Conservation (phyloP, 1,140 invertebrate species). For the Heterodera carotae region DNA sequence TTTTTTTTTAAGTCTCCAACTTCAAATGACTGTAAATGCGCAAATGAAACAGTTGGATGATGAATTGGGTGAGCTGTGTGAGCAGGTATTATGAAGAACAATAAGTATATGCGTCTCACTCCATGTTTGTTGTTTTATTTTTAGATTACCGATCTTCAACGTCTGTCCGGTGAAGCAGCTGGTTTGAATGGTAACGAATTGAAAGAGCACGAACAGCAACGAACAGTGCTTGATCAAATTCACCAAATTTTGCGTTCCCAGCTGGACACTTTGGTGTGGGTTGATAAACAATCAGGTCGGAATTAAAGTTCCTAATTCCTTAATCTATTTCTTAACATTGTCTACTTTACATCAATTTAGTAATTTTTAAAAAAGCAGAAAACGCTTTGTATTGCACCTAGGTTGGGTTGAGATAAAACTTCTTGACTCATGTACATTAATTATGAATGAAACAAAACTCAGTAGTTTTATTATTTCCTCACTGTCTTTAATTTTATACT, state of each 20-base stretch:
- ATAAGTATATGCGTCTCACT: no score
- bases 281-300: conserved; percentile 39
- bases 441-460: background rate
- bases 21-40: conserved; percentile 38
- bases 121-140: conserved; percentile 11
- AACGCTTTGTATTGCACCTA: no score
- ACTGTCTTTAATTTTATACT: background rate
- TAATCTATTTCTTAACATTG: background rate
- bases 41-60: conserved; percentile 44
- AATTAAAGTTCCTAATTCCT: conserved; percentile 19
- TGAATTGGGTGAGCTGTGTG: conserved; percentile 37
- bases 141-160: conserved; percentile 37
- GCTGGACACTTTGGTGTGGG: conserved; percentile 43
- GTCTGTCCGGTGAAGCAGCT: conserved; percentile 12
- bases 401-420: no score
- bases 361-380: no score
- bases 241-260: conserved; percentile 41
- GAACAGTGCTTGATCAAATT: conserved; percentile 35
- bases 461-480: background rate
- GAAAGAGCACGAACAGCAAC: conserved; percentile 19
- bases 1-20: conserved; percentile 28
- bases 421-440: background rate
- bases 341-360: no score
- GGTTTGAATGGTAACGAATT: conserved; percentile 4
- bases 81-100: no score